A percentile compares a stretch with the other conserved stretches of the same genome.
phyloP scores from a whole-genome alignment of 1,140 invertebrate species.

The Gyrodactylus salaris region DNA sequence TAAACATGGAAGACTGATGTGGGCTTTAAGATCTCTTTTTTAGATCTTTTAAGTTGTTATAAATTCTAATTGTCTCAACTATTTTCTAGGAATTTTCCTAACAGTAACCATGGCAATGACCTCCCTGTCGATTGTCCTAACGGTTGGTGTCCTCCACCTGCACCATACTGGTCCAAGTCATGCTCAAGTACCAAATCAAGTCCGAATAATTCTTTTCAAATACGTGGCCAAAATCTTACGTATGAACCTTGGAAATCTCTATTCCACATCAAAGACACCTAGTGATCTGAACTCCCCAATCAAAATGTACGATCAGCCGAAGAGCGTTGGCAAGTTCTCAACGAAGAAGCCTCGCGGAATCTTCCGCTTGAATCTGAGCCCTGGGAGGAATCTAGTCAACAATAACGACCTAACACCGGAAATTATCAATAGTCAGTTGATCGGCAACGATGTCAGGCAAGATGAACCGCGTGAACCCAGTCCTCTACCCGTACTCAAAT shows the following conservation, averaged over 20 bases:
- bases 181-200: conserved; percentile 14
- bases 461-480: neutral
- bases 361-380: neutral
- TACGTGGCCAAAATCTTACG: neutral
- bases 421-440: neutral
- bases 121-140: conserved; percentile 20
- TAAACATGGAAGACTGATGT: too few relatives aligned
- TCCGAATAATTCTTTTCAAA: conserved; percentile 11
- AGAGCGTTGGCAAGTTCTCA: neutral
- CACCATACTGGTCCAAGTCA: conserved; percentile 19
- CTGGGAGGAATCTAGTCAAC: neutral
- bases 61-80: too few relatives aligned
- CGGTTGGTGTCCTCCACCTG: conserved; percentile 20
- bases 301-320: neutral
- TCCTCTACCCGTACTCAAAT: neutral
- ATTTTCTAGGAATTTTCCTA: conserved; percentile 18
- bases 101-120: conserved; percentile 21
- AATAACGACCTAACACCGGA: too few relatives aligned
- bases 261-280: neutral
- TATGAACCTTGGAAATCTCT: neutral
- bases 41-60: too few relatives aligned
- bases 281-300: neutral
- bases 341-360: neutral
- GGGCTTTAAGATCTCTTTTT: too few relatives aligned
- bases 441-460: neutral